Evolutionary conservation across 2,888 invertebrate genomes (phyloP), one percentile per base, ranked within the genome.

Genomic region (Habroteleia sp.): DNA sequence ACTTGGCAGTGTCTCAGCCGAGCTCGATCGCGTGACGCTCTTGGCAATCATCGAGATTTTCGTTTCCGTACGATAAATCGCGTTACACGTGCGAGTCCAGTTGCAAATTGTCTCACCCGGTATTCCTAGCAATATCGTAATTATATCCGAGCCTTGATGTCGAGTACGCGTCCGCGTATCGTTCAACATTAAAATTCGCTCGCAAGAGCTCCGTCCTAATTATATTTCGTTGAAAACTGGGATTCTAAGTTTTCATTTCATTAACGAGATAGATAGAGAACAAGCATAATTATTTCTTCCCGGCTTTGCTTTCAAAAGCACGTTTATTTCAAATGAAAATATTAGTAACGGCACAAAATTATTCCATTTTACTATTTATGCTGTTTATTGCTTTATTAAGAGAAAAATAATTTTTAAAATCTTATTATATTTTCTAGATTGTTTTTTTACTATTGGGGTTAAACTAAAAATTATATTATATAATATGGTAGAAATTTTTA

Each of bases 1-100:
- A 76, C 58, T 76, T 76, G 76, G 76, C 76, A 73, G 73, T 73
- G 72, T 68, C 72, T 68, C 76, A 68, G 68, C 50, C 50, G 62
- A 46, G 13, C 63, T 69, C 73, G 76, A 72, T 76, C 76, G 76
- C 72, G 76, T 72, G 76, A 76, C 73, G 72, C 72, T 73, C 76
- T 76, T 76, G 76, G 76, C 76, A 76, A 76, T 76, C 72, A 76
- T 71, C 76, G 68, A 39, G 68, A 50, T 44, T 42, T 76, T 68
- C 72, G 72, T 72, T 76, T 76, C 76, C 76, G 76, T 62, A 68
- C 76, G 76, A 76, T 76, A 76, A 76, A 76, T 76, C 76, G 68
- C 68, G 72, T 60, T 62, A 66, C 75, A 62, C 75, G 75, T 66
- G 75, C 75, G 60, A 66, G 75, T 75, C 71, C 71, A 71, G 75